Evolutionary conservation across 2,888 invertebrate genomes (phyloP).

Genomic region (Iphiclides podalirius): DNA sequence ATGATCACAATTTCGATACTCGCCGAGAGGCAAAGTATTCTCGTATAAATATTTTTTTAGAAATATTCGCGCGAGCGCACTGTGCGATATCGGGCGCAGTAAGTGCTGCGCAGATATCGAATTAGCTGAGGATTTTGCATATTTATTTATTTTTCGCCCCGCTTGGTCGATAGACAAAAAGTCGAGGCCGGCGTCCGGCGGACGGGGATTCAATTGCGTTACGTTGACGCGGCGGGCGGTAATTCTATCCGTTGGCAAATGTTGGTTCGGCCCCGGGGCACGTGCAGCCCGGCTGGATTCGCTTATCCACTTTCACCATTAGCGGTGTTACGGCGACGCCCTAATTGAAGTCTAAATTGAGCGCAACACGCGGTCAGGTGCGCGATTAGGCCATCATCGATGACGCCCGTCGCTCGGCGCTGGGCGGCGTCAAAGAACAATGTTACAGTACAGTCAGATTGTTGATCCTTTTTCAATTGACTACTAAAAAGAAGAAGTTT

Average conservation of each 20-base stretch:
- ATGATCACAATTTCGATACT: too few relatives aligned
- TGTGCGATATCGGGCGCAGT: conserved; percentile 16
- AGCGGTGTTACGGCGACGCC: conserved; percentile 31
- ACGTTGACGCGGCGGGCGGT: conserved; percentile 61
- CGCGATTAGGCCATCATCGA: too few relatives aligned
- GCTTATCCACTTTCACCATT: conserved; percentile 53
- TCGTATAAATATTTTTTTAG: background rate
- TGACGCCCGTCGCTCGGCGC: too few relatives aligned
- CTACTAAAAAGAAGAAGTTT: too few relatives aligned
- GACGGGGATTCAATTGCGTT: conserved; percentile 73
- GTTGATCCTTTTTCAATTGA: too few relatives aligned
- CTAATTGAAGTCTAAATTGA: too few relatives aligned
- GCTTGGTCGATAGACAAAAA: conserved; percentile 53
- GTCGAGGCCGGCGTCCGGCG: conserved; percentile 52
- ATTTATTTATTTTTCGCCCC: conserved; percentile 36
- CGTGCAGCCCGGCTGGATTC: conserved; percentile 40
- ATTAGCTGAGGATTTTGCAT: conserved; percentile 63
- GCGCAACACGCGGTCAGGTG: too few relatives aligned
- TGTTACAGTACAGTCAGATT: too few relatives aligned
- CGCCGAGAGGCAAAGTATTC: too few relatives aligned
- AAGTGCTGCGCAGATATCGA: conserved; percentile 49
- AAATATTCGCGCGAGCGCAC: conserved; percentile 32
- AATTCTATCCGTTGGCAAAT: conserved; percentile 75
- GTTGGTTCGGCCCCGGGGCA: conserved; percentile 72
- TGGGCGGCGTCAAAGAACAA: too few relatives aligned